Conservation (phyloP, 2,113 vertebrate genomes). For the Gymnobelideus leadbeateri region DNA sequence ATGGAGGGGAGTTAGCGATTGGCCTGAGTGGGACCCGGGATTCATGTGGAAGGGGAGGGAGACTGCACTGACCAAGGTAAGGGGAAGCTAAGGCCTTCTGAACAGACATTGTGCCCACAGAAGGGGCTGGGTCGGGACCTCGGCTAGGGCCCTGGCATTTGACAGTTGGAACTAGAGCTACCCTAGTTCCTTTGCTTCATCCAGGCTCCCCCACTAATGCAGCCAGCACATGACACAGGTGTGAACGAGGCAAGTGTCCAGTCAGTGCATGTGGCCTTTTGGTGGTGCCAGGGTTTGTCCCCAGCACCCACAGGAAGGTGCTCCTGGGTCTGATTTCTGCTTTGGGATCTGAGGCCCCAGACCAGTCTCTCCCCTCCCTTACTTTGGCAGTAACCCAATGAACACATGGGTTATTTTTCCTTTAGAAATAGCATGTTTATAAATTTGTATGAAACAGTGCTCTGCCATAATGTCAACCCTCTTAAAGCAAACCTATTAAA, state of each 20-base stretch:
- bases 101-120: background rate
- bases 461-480: background rate
- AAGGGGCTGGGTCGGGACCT: background rate
- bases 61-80: background rate
- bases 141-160: no score
- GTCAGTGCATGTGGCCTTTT: background rate
- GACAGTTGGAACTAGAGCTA: no score
- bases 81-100: background rate
- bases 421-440: background rate
- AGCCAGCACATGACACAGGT: no score
- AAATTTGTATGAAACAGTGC: background rate
- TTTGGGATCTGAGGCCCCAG: no score
- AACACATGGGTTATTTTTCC: background rate
- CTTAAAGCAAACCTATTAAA: background rate
- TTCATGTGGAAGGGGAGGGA: background rate
- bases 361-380: background rate
- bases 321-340: background rate
- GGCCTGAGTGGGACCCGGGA: background rate
- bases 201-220: no score
- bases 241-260: no score
- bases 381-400: background rate
- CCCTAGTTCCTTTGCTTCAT: no score
- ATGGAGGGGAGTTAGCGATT: background rate
- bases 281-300: background rate
- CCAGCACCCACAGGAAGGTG: no score